Evolutionary conservation across 2,888 invertebrate species (phyloP).

Genomic region (Chloroclysta siterata): DNA sequence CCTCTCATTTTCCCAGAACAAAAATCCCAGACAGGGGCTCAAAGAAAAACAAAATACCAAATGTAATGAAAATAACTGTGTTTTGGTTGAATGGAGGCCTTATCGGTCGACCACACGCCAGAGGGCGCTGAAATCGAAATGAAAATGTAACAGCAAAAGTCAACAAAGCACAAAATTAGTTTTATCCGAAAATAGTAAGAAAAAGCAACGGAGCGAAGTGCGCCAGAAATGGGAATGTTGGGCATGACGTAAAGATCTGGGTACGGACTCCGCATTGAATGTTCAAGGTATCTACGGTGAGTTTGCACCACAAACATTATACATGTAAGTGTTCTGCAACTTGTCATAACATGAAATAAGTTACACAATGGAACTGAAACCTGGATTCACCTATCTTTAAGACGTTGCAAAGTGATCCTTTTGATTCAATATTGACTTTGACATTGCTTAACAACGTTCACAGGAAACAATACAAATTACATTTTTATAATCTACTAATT

Average conservation of each 20-base stretch:
- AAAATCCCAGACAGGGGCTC: slow-evolving; percentile 13
- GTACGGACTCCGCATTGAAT: slow-evolving; percentile 25
- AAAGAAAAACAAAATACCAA: slow-evolving; percentile 38
- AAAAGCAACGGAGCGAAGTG: slow-evolving; percentile 64
- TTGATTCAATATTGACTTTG: no score
- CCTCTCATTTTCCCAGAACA: slow-evolving; percentile 4
- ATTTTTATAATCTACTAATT: no score
- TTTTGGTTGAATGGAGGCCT: slow-evolving; percentile 47
- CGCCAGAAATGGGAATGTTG: slow-evolving; percentile 57
- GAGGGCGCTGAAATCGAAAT: slow-evolving; percentile 58
- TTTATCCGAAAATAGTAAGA: slow-evolving; percentile 73
- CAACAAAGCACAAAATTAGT: slow-evolving; percentile 83
- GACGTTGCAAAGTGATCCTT: no score
- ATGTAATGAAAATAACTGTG: slow-evolving; percentile 52
- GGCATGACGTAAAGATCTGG: slow-evolving; percentile 39
- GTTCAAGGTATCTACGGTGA: not conserved
- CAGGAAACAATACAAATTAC: no score
- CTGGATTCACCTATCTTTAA: no score
- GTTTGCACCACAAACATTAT: no score
- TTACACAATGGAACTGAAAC: no score
- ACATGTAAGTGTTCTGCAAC: not conserved
- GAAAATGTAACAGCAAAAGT: slow-evolving; percentile 74
- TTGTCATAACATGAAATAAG: no score
- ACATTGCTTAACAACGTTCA: no score
- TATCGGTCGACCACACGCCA: slow-evolving; percentile 55